These are phyloP conservation scores for Myodes glareolus DNA, from an alignment of 2,113 vertebrate species.

Conservation along the genomic window DNA sequence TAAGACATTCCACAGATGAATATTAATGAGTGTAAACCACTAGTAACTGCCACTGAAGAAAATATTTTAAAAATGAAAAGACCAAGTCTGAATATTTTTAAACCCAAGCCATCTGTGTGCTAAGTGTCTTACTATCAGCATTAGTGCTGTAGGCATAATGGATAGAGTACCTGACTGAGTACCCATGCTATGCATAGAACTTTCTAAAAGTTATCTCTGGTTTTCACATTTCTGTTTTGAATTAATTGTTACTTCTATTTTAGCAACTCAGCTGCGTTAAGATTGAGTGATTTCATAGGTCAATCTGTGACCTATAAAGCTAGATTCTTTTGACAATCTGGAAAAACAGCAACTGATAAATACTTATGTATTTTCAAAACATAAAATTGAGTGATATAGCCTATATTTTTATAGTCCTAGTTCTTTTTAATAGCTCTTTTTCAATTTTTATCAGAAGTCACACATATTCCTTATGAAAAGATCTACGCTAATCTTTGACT, in stretches of 20 bases:
- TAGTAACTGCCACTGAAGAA: slow-evolving; percentile 42
- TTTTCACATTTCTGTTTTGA: slow-evolving; percentile 32
- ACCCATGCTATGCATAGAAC: not conserved
- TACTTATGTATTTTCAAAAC: not conserved
- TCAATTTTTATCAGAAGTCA: slow-evolving; percentile 2
- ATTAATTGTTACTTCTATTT: not conserved
- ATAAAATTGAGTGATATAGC: not conserved
- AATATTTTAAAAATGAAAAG: slow-evolving; percentile 48
- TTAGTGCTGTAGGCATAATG: not conserved
- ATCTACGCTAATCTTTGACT: not conserved
- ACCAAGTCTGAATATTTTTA: not conserved
- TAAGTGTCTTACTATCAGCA: not conserved
- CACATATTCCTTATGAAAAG: not conserved
- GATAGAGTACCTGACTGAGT: not conserved
- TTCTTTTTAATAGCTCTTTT: not conserved
- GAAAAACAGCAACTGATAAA: not conserved
- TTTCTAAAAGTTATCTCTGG: not conserved
- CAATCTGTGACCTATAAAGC: not conserved
- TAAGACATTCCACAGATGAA: slow-evolving; percentile 66
- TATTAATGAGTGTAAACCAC: slow-evolving; percentile 50
- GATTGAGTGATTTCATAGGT: not conserved
- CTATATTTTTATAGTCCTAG: not conserved
- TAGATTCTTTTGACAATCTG: not conserved
- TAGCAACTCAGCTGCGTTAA: not conserved
- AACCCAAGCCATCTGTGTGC: not conserved